Evolutionary conservation across 2,113 vertebrate species (phyloP), one percentile per base, ranked within the genome.

Genomic region (Lophius piscatorius): DNA sequence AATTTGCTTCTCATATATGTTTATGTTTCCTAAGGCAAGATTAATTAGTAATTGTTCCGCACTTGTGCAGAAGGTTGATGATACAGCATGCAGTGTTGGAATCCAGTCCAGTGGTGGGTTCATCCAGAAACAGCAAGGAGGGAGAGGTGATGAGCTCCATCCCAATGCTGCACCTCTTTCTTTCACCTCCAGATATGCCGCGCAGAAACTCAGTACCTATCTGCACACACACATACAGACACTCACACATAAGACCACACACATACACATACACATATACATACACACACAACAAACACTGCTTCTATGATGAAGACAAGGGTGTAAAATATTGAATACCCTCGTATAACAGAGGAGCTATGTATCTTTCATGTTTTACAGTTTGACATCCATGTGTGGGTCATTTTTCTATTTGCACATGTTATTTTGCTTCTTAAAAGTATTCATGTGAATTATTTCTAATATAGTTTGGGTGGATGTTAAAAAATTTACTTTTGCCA

Each of bases 71-170:
- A 0, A 92, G 84, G 22, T 31, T 22, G n/a, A 93, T 88, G 82
- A 93, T 91, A 48, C 82, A 78, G 71, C 88, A 90, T 17, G 92
- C 92, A 4, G 91, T 93, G 83, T 93, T 90, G 17, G 92, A 89
- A 47, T 93, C 92, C 41, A 93, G 87, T 8, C 92, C 92, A 0
- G 91, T 93, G 22, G 92, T 93, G 1, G 92, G 92, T 17, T 93
- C 92, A 16, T 93, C 92, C 63, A 93, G 89, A 69, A 93, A 93
- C 22, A 93, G 82, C 65, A 93, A 72, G 6, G 89, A 86, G 0
- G 92, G 92, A 13, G 89, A 88, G 1, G 88, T 92, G 51, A 92
- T 91, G 60, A 93, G 87, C 72, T 93, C 92, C 92, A 92, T 91
- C 7, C 92, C 92, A 4, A 93, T 92, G 59, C 92, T 93, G 72